A percentile compares a stretch with the other conserved stretches of the same genome.
Conservation (phyloP, 2,113 vertebrate species). For the Cinclus cinclus region DNA sequence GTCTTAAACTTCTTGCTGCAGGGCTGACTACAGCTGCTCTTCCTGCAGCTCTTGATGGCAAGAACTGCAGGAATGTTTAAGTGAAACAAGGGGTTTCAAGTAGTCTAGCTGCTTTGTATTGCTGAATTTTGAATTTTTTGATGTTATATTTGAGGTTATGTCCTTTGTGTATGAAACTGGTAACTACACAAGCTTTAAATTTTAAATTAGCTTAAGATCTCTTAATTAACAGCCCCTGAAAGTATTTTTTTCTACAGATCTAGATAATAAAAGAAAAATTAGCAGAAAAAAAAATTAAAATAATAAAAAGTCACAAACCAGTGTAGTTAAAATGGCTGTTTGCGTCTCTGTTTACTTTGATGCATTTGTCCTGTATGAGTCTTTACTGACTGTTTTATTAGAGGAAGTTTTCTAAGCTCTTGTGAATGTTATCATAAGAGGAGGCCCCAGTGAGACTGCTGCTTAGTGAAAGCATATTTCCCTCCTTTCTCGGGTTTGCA, state of each 20-base stretch:
- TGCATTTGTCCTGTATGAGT: neutral
- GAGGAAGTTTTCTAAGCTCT: neutral
- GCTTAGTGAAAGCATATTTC: neutral
- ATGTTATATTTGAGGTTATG: neutral
- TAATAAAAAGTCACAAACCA: neutral
- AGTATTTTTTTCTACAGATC: neutral
- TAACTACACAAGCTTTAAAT: neutral
- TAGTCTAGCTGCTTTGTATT: neutral
- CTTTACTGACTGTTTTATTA: neutral
- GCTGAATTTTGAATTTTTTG: neutral
- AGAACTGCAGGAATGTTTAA: neutral
- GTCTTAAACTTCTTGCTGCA: neutral
- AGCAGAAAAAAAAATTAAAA: neutral
- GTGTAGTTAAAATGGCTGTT: neutral
- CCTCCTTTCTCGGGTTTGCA: neutral
- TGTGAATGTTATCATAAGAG: neutral
- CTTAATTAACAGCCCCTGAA: neutral
- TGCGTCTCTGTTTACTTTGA: neutral
- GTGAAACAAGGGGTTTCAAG: neutral
- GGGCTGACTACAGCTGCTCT: neutral
- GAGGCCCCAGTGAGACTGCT: neutral
- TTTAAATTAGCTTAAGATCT: neutral
- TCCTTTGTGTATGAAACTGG: neutral
- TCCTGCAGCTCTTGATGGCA: neutral
- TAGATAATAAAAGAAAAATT: neutral